Evolutionary conservation across 2,113 vertebrate genomes (phyloP).

Genomic region (Muntiacus muntjak): DNA sequence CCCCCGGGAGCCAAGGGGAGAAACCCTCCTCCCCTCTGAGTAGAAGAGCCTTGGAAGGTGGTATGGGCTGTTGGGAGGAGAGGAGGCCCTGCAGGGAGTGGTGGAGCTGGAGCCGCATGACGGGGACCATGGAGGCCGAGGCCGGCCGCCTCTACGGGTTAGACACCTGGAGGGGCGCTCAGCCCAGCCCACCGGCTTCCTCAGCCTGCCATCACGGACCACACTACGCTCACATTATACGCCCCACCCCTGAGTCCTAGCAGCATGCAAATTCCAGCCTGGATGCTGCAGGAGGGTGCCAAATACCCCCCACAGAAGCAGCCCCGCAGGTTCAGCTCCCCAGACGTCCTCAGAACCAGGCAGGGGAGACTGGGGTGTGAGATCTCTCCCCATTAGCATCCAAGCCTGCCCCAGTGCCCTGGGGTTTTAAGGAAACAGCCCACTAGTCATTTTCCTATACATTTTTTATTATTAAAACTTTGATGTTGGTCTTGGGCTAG

Average conservation of each 20-base stretch:
- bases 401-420: not conserved
- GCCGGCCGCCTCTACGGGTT: no score
- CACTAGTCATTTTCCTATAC: not conserved
- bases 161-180: fast-evolving
- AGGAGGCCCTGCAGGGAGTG: not conserved
- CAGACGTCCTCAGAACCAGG: not conserved
- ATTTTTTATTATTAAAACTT: not conserved
- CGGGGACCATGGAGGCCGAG: fast-evolving
- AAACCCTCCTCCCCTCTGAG: fast-evolving
- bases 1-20: no score
- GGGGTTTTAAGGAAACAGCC: not conserved
- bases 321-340: not conserved
- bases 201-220: not conserved
- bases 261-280: not conserved
- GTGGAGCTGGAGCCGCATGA: not conserved
- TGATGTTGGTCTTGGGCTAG: not conserved
- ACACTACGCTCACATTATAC: fast-evolving
- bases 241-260: not conserved
- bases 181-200: not conserved
- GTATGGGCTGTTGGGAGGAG: fast-evolving
- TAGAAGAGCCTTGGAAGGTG: not conserved
- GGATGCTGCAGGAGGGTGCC: not conserved
- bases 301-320: not conserved
- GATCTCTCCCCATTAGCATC: not conserved
- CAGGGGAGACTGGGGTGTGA: no score